These are phyloP conservation scores for Tyrannus savana DNA, from an alignment of 2,113 vertebrate genomes.

Conservation along the genomic window DNA sequence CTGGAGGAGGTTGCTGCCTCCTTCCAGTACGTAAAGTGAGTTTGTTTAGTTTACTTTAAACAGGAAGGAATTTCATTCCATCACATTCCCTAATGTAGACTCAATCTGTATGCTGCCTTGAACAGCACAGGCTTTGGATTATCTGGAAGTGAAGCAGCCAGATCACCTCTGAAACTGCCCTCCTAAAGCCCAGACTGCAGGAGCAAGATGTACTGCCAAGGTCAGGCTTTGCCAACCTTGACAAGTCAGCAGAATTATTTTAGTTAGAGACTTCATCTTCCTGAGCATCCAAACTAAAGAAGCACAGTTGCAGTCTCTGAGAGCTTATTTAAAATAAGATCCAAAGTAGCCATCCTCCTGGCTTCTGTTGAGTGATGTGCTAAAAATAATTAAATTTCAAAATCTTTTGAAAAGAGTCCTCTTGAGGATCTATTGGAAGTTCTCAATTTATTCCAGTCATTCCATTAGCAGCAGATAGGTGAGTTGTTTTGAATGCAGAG, in stretches of 20 bases:
- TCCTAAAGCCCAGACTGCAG: not conserved
- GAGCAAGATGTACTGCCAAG: not conserved
- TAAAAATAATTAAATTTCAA: not conserved
- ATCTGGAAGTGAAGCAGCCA: not conserved
- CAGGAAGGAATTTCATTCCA: not conserved
- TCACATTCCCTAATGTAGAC: not conserved
- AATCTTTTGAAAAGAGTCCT: not conserved
- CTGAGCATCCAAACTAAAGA: not conserved
- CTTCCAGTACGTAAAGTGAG: not conserved
- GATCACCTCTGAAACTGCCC: not conserved
- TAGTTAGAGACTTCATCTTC: not conserved
- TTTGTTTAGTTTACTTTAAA: not conserved
- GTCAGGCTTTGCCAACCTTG: not conserved
- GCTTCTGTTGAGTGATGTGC: not conserved
- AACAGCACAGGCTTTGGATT: not conserved
- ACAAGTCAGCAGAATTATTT: conserved; percentile 18
- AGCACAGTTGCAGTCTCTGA: not conserved
- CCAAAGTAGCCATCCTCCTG: not conserved
- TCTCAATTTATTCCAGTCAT: not conserved
- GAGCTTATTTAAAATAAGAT: not conserved
- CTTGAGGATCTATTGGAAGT: not conserved
- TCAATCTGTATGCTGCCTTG: not conserved
- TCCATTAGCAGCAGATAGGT: not conserved
- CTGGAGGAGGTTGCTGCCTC: not conserved
- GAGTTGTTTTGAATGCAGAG: not conserved